Evolutionary conservation across 2,797 vertebrate genomes (phyloP).

Genomic region (Chromobotia macracanthus): DNA sequence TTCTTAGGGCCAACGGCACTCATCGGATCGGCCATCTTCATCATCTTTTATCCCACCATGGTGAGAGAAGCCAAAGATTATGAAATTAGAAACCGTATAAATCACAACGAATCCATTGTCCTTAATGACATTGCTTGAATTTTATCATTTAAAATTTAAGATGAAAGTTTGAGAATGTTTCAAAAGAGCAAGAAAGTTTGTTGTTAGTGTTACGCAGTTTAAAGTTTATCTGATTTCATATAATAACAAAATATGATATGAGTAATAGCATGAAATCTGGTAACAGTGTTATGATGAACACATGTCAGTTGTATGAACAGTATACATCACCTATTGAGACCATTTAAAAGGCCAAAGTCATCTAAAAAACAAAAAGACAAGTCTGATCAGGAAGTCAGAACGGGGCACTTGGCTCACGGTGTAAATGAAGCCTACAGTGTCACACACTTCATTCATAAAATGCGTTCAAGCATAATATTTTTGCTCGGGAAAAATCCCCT

Average conservation of each 20-base stretch:
- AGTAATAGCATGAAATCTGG: not conserved
- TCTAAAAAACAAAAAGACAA: not conserved
- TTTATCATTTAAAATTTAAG: not conserved
- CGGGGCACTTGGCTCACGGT: not conserved
- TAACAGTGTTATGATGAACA: not conserved
- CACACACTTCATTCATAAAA: not conserved
- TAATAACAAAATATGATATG: not conserved
- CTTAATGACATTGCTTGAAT: not conserved
- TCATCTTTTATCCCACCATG: constrained; percentile 82
- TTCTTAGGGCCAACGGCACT: constrained; percentile 82
- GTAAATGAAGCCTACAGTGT: not conserved
- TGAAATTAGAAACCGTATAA: not conserved
- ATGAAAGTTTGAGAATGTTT: too few species aligned
- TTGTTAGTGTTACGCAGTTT: too few species aligned
- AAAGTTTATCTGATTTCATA: not conserved
- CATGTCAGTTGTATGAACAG: not conserved
- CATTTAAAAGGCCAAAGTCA: not conserved
- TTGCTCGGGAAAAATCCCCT: constrained; percentile 39
- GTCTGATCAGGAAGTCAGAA: not conserved
- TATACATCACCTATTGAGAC: too few species aligned
- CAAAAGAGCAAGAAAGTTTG: too few species aligned
- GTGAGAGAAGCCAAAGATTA: constrained; percentile 61
- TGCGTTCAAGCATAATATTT: not conserved
- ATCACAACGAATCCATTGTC: not conserved
- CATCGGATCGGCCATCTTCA: constrained; percentile 79